phyloP scores from a whole-genome alignment of 2,797 vertebrate species.

The Crax fasciolata region DNA sequence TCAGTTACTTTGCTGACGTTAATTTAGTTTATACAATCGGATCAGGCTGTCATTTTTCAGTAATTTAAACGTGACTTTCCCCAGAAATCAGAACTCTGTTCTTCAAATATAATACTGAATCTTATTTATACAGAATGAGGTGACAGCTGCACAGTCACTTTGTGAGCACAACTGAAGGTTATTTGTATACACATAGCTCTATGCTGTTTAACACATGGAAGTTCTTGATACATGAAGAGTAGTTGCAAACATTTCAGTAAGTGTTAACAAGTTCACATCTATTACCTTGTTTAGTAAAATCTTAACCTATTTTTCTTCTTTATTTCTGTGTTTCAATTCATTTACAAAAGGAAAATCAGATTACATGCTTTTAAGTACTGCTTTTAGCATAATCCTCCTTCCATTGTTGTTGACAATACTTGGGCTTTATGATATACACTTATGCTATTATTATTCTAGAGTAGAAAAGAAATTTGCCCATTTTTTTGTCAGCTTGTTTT shows the following conservation, averaged over 20 bases:
- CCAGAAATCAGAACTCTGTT: background rate
- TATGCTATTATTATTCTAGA: no score
- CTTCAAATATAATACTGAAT: background rate
- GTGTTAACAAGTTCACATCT: background rate
- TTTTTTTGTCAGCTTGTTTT: background rate
- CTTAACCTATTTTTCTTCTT: background rate
- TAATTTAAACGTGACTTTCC: background rate
- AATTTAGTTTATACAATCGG: background rate
- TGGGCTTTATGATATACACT: background rate
- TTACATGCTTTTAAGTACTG: background rate
- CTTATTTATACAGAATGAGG: rapidly evolving
- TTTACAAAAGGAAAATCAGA: background rate
- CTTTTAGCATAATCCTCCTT: background rate
- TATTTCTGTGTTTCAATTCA: background rate
- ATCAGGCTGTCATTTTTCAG: background rate
- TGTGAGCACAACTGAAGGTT: background rate
- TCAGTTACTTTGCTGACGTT: background rate
- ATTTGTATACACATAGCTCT: background rate
- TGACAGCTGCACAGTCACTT: background rate
- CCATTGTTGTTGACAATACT: background rate
- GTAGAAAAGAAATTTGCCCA: background rate
- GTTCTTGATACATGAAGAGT: background rate
- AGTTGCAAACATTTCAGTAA: background rate
- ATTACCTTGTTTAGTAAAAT: background rate
- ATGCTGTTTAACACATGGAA: background rate